These are phyloP conservation scores for Callyntrura sp. DNA, from an alignment of 2,888 invertebrate genomes.

Conservation along the genomic window DNA sequence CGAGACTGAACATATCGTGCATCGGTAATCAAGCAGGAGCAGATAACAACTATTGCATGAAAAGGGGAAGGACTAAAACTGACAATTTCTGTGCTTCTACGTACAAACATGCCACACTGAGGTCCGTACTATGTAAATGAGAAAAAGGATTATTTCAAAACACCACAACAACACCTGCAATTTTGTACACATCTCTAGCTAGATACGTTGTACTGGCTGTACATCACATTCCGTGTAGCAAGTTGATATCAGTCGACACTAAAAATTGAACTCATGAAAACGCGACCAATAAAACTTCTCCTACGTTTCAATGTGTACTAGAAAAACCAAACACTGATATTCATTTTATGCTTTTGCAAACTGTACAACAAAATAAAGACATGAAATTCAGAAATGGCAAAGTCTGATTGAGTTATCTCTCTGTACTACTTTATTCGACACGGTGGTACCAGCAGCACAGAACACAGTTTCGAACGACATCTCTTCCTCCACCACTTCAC, in stretches of 20 bases:
- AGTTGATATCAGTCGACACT: conserved; percentile 7
- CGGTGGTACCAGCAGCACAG: background rate
- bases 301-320: background rate
- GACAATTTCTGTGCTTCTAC: background rate
- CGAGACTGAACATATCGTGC: background rate
- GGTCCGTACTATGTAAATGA: background rate
- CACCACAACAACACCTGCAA: background rate
- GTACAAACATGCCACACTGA: background rate
- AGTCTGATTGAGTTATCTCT: conserved; percentile 25
- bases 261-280: background rate
- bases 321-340: background rate
- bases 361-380: conserved; percentile 4
- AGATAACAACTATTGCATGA: background rate
- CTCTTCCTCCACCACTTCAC: background rate
- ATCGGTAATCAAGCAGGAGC: background rate
- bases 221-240: background rate
- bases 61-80: background rate
- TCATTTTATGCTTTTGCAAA: conserved; percentile 1
- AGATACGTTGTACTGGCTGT: background rate
- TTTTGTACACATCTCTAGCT: background rate
- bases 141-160: background rate
- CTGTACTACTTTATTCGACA: background rate
- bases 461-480: background rate
- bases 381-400: conserved; percentile 43
- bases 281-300: conserved; percentile 23